Evolutionary conservation across 2,888 invertebrate genomes (phyloP).

Genomic region (Suillia variegata): DNA sequence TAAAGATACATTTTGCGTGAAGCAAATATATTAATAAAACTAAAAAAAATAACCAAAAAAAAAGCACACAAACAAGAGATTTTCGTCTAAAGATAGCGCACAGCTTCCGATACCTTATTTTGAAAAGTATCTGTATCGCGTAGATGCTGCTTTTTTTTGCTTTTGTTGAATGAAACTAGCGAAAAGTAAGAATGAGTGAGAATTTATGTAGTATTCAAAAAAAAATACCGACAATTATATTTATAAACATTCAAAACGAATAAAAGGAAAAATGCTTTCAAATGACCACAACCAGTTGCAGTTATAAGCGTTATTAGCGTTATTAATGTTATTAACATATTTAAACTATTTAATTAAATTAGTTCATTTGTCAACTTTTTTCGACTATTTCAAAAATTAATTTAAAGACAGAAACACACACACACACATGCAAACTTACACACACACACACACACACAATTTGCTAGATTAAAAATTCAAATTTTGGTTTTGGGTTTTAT

Average conservation of each 20-base stretch:
- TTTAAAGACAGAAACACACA: too few relatives aligned
- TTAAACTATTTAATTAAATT: slow-evolving; percentile 18
- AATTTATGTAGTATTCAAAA: background rate
- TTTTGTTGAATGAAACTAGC: too few relatives aligned
- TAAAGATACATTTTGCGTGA: background rate
- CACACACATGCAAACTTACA: too few relatives aligned
- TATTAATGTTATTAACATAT: slow-evolving; percentile 12
- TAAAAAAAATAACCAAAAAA: background rate
- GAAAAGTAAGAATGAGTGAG: too few relatives aligned
- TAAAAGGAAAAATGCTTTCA: background rate
- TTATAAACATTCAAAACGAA: background rate
- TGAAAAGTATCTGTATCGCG: too few relatives aligned
- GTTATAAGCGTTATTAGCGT: too few relatives aligned
- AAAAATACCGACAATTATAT: too few relatives aligned
- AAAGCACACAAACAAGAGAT: background rate
- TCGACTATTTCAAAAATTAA: too few relatives aligned
- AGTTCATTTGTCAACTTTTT: slow-evolving; percentile 11
- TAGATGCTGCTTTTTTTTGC: too few relatives aligned
- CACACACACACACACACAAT: too few relatives aligned
- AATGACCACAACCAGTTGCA: too few relatives aligned
- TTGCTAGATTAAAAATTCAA: slow-evolving; percentile 7
- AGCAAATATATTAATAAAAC: background rate
- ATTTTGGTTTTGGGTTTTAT: slow-evolving; percentile 14
- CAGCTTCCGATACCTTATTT: background rate
- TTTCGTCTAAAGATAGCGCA: background rate